Conservation (phyloP, 2,113 vertebrate genomes). For the Gorsachius goisagi region DNA sequence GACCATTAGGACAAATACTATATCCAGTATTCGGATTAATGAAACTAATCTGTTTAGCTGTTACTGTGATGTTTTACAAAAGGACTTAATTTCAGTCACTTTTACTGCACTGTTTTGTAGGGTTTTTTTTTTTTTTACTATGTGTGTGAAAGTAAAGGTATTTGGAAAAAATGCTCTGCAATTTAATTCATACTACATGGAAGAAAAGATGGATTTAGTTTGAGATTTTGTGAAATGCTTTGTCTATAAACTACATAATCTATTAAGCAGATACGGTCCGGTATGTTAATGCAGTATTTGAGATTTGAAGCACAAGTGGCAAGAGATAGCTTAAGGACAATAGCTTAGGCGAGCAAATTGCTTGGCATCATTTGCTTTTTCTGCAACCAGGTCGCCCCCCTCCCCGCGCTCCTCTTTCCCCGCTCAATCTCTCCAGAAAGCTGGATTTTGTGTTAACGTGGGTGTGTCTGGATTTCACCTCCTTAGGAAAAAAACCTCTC, state of each 20-base stretch:
- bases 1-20: neutral
- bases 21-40: neutral
- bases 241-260: neutral
- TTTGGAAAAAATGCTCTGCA: neutral
- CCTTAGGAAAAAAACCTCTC: neutral
- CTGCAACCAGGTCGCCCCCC: neutral
- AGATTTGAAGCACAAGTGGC: neutral
- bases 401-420: neutral
- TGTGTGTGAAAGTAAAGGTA: neutral
- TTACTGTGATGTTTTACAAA: conserved; percentile 15
- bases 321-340: neutral
- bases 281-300: neutral
- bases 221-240: neutral
- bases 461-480: neutral
- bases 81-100: conserved; percentile 13
- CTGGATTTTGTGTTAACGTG: neutral
- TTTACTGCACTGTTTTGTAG: neutral
- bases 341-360: neutral
- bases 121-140: neutral
- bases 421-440: neutral
- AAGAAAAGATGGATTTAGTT: neutral
- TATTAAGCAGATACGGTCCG: neutral
- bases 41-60: conserved; percentile 35
- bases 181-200: neutral
- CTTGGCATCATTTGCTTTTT: neutral